Evolutionary conservation across 2,113 vertebrate genomes (phyloP), one percentile per base, ranked within the genome.

Genomic region (Capreolus pygargus): DNA sequence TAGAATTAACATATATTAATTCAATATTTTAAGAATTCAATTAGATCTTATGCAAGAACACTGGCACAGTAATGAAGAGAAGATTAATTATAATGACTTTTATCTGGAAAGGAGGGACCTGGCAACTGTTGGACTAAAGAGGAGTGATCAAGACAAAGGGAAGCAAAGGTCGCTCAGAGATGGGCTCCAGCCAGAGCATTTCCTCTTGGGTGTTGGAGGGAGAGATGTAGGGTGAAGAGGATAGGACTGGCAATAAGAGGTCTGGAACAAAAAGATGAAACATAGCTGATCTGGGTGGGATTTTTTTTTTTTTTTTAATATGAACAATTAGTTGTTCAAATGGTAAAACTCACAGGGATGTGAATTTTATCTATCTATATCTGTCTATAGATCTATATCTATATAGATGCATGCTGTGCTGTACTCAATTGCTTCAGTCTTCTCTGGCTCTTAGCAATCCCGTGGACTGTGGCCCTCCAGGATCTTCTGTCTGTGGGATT

Each of bases 11-110:
- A 92, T 84, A 90, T 50, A 86, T 81, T 76, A 47, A 60, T 78
- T 97, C 33, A 95, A 39, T 76, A 67, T 82, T 93, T 91, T 67
- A 95, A 79, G 45, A 58, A 86, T 92, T 54, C 76, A 96, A 85
- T 61, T 97, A 70, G 33, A 2, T 43, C 43, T 89, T 43, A 21
- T 92, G 10, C 19, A 86, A 91, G 60, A 95, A 81, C 17, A 39
- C 1, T 50, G 39, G 7, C 47, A 76, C 3, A 52, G 2, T 50
- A 43, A 76, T 82, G 25, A 85, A 91, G 1, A 79, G 6, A 61
- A 86, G 85, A 50, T 16, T 60, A 6, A 86, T 52, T 93, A 43
- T 28, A 91, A 82, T 89, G 23, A 84, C 50, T 93, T 92, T 94
- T 27, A 61, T 83, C 12, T 1, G 45, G 33, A 58, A 89, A 74